These are phyloP conservation scores for Allophyes oxyacanthae DNA, from an alignment of 2,888 invertebrate species.

Conservation along the genomic window DNA sequence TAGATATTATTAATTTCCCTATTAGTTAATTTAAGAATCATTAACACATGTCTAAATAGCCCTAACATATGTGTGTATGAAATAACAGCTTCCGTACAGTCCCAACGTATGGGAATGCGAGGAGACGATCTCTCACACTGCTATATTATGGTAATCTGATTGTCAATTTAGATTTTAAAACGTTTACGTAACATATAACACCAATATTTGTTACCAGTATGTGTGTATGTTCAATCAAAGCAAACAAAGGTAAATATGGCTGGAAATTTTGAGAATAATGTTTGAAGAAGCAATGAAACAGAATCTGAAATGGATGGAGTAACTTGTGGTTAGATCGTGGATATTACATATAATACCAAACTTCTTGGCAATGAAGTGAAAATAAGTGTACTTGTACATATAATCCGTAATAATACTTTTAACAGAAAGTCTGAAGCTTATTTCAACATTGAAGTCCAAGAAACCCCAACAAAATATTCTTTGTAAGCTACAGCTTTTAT, in stretches of 20 bases:
- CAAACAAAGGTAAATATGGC: constrained; percentile 54
- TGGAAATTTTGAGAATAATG: constrained; percentile 27
- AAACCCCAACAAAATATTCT: constrained; percentile 7
- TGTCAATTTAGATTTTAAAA: constrained; percentile 65
- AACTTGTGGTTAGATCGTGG: constrained; percentile 32
- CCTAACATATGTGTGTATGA: constrained; percentile 41
- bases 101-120: constrained; percentile 29
- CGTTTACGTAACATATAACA: constrained; percentile 51
- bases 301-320: constrained; percentile 37
- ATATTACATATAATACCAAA: constrained; percentile 1
- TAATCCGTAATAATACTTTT: constrained; percentile 3
- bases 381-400: constrained; percentile 8
- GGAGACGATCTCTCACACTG: constrained; percentile 37
- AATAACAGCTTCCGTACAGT: constrained; percentile 48
- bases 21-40: constrained; percentile 47
- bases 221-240: constrained; percentile 55
- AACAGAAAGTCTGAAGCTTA: constrained; percentile 3
- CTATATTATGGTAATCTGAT: constrained; percentile 63
- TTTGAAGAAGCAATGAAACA: constrained; percentile 28
- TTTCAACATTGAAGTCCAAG: neutral
- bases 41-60: constrained; percentile 50
- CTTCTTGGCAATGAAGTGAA: constrained; percentile 3
- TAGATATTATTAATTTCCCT: constrained; percentile 31
- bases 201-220: constrained; percentile 54
- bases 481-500: constrained; percentile 15